Conservation (phyloP, 1,140 invertebrate genomes). For the Conus betulinus region DNA sequence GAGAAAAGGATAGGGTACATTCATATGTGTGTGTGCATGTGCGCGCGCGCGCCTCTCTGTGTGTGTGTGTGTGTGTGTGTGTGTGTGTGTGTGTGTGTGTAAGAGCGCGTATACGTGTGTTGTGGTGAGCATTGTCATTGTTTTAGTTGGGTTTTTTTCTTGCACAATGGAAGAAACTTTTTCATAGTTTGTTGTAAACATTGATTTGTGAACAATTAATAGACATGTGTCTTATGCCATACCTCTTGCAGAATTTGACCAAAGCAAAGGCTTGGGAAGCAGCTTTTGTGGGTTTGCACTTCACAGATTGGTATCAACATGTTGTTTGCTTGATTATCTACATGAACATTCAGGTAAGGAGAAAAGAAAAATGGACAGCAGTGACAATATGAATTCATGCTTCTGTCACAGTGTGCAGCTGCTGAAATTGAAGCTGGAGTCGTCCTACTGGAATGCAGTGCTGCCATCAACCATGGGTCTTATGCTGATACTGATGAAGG, state of each 20-base stretch:
- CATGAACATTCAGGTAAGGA: not conserved
- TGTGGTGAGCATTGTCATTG: not conserved
- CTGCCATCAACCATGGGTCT: not conserved
- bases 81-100: too few species aligned
- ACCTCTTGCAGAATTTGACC: too few species aligned
- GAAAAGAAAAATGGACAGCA: not conserved
- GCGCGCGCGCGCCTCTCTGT: not conserved
- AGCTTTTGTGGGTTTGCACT: not conserved
- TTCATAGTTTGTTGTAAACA: not conserved
- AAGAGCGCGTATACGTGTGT: not conserved
- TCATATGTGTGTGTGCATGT: not conserved
- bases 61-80: too few species aligned
- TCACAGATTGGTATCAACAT: too few species aligned
- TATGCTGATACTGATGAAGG: constrained; percentile 10
- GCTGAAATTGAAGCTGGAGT: too few species aligned
- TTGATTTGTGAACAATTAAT: not conserved
- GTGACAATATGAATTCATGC: too few species aligned
- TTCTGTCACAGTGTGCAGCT: not conserved
- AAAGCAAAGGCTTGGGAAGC: too few species aligned
- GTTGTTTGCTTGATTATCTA: too few species aligned
- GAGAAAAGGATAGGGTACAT: too few species aligned
- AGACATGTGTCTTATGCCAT: not conserved
- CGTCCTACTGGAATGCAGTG: not conserved
- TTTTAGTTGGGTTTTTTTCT: too few species aligned
- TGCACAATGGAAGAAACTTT: too few species aligned